Percentiles rank a stretch among this genome's conserved stretches.
These are phyloP conservation scores for Myripristis murdjan DNA, from an alignment of 2,797 vertebrate species.

Conservation along the genomic window DNA sequence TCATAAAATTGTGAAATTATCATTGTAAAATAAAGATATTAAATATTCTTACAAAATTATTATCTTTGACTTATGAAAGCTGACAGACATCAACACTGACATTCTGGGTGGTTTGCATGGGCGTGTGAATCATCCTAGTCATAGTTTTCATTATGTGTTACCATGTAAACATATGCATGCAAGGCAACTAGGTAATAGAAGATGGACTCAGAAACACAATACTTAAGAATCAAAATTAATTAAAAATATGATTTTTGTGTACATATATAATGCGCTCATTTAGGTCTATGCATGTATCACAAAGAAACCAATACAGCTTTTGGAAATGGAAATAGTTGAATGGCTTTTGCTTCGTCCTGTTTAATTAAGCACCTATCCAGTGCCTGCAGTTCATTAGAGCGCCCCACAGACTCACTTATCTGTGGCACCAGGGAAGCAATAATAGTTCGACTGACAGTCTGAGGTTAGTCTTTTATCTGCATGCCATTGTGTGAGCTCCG, in stretches of 20 bases:
- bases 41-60: too few relatives aligned
- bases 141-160: background rate
- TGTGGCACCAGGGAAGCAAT: constrained; percentile 15
- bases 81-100: too few relatives aligned
- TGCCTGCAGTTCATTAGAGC: constrained; percentile 27
- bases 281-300: background rate
- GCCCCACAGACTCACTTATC: constrained; percentile 4
- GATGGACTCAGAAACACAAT: background rate
- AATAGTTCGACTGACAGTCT: constrained; percentile 27
- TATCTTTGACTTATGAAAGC: too few relatives aligned
- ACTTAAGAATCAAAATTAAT: background rate
- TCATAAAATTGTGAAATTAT: too few relatives aligned
- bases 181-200: background rate
- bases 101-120: too few relatives aligned
- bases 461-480: constrained; percentile 9
- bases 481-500: constrained; percentile 7
- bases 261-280: background rate
- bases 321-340: background rate
- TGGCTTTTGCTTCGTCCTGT: constrained; percentile 5
- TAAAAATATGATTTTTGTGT: background rate
- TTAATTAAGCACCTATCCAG: constrained; percentile 10
- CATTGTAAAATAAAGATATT: too few relatives aligned
- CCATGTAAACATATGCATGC: background rate
- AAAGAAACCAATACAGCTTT: background rate
- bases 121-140: background rate